Percentiles rank a stretch among this genome's conserved stretches.
These are phyloP conservation scores for Carcina quercana DNA, from an alignment of 2,888 invertebrate species.

Conservation along the genomic window DNA sequence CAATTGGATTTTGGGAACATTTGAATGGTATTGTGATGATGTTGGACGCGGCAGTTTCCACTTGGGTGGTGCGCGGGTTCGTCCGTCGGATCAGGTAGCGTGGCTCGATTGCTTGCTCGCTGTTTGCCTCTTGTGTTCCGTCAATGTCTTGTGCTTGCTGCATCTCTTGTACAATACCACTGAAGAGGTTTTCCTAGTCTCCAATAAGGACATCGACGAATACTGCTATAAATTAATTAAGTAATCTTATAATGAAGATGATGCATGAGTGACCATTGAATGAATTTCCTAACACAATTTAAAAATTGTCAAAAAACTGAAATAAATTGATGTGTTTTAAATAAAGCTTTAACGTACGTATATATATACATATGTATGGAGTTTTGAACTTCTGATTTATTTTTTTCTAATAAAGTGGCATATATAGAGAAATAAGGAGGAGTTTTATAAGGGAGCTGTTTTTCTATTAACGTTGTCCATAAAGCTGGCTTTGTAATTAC, in stretches of 20 bases:
- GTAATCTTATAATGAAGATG: constrained; percentile 29
- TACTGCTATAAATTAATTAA: constrained; percentile 48
- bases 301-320: no score
- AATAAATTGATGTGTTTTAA: no score
- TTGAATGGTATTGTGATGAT: constrained; percentile 34
- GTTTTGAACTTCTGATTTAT: no score
- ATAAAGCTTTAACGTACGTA: no score
- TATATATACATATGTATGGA: no score
- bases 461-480: no score
- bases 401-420: no score
- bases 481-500: no score
- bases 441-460: no score
- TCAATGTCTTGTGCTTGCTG: constrained; percentile 78
- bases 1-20: constrained; percentile 44
- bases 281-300: no score
- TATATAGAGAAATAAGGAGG: no score
- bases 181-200: constrained; percentile 32
- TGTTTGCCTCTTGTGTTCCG: constrained; percentile 78
- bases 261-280: background rate
- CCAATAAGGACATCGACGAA: constrained; percentile 51
- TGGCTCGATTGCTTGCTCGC: constrained; percentile 82
- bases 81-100: constrained; percentile 87
- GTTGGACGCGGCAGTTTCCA: constrained; percentile 63
- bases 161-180: constrained; percentile 69
- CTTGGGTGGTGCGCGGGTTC: constrained; percentile 70